These are phyloP conservation scores for Agapornis roseicollis DNA, from an alignment of 2,113 vertebrate genomes.

Conservation along the genomic window DNA sequence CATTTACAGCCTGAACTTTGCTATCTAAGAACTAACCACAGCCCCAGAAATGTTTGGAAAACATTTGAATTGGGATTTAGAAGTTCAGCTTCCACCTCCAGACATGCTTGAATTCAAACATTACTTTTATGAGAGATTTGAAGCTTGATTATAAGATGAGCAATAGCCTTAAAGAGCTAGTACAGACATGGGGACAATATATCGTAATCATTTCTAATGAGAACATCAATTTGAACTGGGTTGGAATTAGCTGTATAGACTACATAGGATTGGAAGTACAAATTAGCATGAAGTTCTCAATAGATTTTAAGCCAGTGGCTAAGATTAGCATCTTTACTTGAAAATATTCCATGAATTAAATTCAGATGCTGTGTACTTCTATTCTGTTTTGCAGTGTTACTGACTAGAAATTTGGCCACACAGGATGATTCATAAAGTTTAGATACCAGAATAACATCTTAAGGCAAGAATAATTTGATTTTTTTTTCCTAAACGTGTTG, in stretches of 20 bases:
- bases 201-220: not conserved
- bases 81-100: not conserved
- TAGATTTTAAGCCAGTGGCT: conserved; percentile 17
- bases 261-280: not conserved
- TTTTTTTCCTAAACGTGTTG: conserved; percentile 59
- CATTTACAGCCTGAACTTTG: not conserved
- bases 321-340: conserved; percentile 56
- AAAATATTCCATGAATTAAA: conserved; percentile 59
- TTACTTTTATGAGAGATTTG: not conserved
- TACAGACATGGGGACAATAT: not conserved
- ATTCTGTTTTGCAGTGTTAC: conserved; percentile 24
- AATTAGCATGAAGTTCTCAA: not conserved
- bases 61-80: not conserved
- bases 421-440: conserved; percentile 73
- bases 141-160: not conserved
- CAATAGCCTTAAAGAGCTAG: not conserved
- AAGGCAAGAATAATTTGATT: conserved; percentile 78
- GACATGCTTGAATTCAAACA: not conserved
- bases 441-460: conserved; percentile 76
- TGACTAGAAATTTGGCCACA: conserved; percentile 72
- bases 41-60: not conserved
- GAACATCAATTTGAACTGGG: not conserved
- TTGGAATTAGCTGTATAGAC: not conserved
- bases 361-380: conserved; percentile 35
- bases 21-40: not conserved